A percentile compares a stretch with the other conserved stretches of the same genome.
These are phyloP conservation scores for Amyelois transitella DNA, from an alignment of 1,140 invertebrate genomes.

Conservation along the genomic window DNA sequence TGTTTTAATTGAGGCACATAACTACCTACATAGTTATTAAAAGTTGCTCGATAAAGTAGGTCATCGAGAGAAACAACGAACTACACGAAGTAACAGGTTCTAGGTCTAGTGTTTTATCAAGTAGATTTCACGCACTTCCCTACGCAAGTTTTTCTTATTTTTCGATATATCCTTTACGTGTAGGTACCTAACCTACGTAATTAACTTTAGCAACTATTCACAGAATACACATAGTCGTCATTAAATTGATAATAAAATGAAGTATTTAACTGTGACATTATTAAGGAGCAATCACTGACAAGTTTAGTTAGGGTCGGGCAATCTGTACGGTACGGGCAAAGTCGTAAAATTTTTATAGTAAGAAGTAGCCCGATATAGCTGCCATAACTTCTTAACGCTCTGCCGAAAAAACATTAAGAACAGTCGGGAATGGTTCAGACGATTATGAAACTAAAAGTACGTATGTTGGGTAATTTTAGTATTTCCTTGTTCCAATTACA, in stretches of 20 bases:
- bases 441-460: not conserved
- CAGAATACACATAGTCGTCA: not conserved
- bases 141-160: not conserved
- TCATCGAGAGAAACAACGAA: not conserved
- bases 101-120: not conserved
- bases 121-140: not conserved
- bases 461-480: not conserved
- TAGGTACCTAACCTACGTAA: no score
- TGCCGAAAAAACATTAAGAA: constrained; percentile 17
- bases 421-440: not conserved
- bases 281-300: not conserved
- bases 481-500: not conserved
- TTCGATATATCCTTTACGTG: not conserved
- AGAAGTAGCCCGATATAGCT: constrained; percentile 23
- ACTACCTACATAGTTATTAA: no score
- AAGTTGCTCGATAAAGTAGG: not conserved
- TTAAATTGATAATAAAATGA: no score
- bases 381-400: constrained; percentile 28
- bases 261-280: not conserved
- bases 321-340: constrained; percentile 25
- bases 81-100: not conserved
- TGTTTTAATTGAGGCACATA: no score
- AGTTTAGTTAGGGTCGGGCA: constrained; percentile 6
- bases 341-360: constrained; percentile 36
- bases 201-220: no score